These are phyloP conservation scores for Onychorhynchus coronatus DNA, from an alignment of 2,113 vertebrate species.

Conservation along the genomic window DNA sequence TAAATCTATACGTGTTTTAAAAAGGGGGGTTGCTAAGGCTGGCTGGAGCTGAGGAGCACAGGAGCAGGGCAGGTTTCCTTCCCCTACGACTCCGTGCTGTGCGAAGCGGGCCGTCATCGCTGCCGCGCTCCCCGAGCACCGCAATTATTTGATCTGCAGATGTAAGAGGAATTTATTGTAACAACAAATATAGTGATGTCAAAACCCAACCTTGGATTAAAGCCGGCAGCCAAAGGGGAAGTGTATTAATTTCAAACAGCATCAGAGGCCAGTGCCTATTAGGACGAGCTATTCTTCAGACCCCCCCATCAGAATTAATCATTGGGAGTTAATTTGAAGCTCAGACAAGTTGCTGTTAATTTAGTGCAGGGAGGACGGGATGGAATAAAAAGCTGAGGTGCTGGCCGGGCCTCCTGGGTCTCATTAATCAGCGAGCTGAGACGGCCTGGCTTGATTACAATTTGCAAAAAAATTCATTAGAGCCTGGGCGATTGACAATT, in stretches of 20 bases:
- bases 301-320: slow-evolving; percentile 93
- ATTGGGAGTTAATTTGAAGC: slow-evolving; percentile 94
- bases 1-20: rapidly evolving
- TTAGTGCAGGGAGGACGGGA: slow-evolving; percentile 86
- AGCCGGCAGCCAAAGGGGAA: slow-evolving; percentile 81
- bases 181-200: slow-evolving; percentile 87
- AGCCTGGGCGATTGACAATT: slow-evolving; percentile 89
- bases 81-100: neutral
- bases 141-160: slow-evolving; percentile 79
- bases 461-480: slow-evolving; percentile 97
- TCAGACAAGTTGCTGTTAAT: slow-evolving; percentile 96
- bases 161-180: slow-evolving; percentile 85
- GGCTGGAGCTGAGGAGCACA: neutral
- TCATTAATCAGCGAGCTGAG: slow-evolving; percentile 91
- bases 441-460: slow-evolving; percentile 94
- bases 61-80: neutral
- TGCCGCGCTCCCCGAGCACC: neutral
- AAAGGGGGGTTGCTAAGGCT: neutral
- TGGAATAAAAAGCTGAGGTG: slow-evolving; percentile 83
- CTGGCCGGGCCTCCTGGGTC: slow-evolving; percentile 84
- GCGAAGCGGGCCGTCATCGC: neutral
- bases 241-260: slow-evolving; percentile 85
- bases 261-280: slow-evolving; percentile 85
- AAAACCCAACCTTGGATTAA: slow-evolving; percentile 82
- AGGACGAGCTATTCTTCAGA: slow-evolving; percentile 85